Base-by-base conservation (phyloP, 2,888 invertebrate species). In the Clistopyga incitator region DNA sequence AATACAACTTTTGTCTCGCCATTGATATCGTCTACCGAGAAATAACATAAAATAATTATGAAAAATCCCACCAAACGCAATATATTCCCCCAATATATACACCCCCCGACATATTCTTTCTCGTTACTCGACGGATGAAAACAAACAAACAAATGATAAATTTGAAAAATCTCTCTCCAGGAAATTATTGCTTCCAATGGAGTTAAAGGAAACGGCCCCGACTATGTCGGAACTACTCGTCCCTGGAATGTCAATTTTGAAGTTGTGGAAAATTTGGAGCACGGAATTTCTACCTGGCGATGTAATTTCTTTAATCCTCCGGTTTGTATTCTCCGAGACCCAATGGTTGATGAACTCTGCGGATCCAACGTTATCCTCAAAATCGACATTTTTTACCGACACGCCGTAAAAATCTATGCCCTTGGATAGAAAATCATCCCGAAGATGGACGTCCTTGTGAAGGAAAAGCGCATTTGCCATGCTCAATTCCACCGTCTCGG, bases 301-400 rank as follows among this genome's bases (percentile, higher is more conserved):
- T 65, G 99, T 93, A 2, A 99, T 94, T 89, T 98, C 94, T 84
- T 95, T 95, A 81, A 99, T 98, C 92, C 96, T 97, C 13, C 96
- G 93, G 72, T 97, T 96, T 0, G 99, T 99, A 90, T 97, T 95
- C 13, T 94, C 91, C 90, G 96, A 96, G 18, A 95, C 97, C 97
- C 98, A 98, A 65, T 92, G 87, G 91, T 99, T 99, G 65, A 99
- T 98, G 3, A 91, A 91, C 0, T 92, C 82, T 1, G 93, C 91
- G 0, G 93, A 85, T 0, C 95, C 94, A 6, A 91, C 92, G 1
- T 87, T 91, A 4, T 94, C 92, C 0, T 82, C 88, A 89, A 97
- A 97, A 90, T 97, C 92, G 0, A 97, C 85, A 74, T 94, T 94
- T 88, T 96, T 94, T 15, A 96, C 94, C 20, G 94, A 95, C 1